Conservation (phyloP, 2,797 vertebrate genomes). For the Acipenser transmontanus region DNA sequence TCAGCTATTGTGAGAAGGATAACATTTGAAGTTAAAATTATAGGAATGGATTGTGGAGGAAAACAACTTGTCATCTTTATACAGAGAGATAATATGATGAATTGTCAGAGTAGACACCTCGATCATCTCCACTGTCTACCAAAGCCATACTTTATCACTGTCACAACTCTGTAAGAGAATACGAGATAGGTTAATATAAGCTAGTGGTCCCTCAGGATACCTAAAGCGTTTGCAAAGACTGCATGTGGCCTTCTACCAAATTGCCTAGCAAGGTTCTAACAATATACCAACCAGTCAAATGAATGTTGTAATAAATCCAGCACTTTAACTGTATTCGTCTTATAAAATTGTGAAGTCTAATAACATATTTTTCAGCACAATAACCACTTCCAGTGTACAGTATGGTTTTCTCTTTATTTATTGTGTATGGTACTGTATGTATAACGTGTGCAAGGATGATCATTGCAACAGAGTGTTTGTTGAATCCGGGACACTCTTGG, state of each 20-base stretch:
- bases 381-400: too few relatives aligned
- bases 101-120: slow-evolving; percentile 29
- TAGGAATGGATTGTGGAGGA: slow-evolving; percentile 23
- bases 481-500: too few relatives aligned
- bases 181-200: slow-evolving; percentile 25
- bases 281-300: too few relatives aligned
- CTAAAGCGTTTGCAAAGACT: slow-evolving; percentile 16
- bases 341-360: too few relatives aligned
- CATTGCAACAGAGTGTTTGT: too few relatives aligned
- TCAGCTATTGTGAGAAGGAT: slow-evolving; percentile 27
- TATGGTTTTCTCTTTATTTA: too few relatives aligned
- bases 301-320: too few relatives aligned
- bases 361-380: too few relatives aligned
- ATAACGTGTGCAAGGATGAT: too few relatives aligned
- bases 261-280: neutral
- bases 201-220: slow-evolving; percentile 17
- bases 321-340: too few relatives aligned
- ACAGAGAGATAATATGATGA: slow-evolving; percentile 30
- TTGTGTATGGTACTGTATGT: too few relatives aligned
- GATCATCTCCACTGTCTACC: slow-evolving; percentile 25
- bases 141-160: slow-evolving; percentile 35
- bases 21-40: slow-evolving; percentile 19
- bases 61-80: slow-evolving; percentile 28
- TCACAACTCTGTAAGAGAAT: slow-evolving; percentile 27
- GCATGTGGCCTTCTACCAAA: neutral